Percentiles rank a stretch among this genome's conserved stretches.
phyloP scores from a whole-genome alignment of 1,140 invertebrate species.

The Littorina saxatilis region DNA sequence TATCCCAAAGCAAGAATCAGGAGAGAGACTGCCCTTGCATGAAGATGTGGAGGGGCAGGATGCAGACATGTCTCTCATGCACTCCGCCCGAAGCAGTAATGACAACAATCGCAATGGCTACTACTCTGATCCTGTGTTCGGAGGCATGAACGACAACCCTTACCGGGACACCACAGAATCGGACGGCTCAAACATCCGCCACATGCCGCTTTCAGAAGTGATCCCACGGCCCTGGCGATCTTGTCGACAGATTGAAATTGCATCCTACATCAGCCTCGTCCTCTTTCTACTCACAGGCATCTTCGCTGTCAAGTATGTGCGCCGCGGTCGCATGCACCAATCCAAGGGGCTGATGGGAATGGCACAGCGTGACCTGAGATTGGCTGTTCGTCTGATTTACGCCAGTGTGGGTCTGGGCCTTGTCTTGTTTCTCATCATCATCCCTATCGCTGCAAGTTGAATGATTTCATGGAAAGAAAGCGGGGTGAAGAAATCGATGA shows the following conservation, averaged over 20 bases:
- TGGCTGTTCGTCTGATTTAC: constrained; percentile 63
- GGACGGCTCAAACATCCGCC: constrained; percentile 58
- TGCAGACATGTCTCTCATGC: constrained; percentile 47
- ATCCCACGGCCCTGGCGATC: constrained; percentile 65
- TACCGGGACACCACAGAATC: constrained; percentile 70
- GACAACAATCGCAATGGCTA: constrained; percentile 45
- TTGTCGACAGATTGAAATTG: constrained; percentile 65
- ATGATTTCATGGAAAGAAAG: constrained; percentile 12
- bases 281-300: constrained; percentile 62
- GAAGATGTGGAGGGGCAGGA: constrained; percentile 34
- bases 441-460: constrained; percentile 46
- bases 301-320: constrained; percentile 62
- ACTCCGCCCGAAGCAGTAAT: constrained; percentile 19
- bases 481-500: not conserved
- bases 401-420: constrained; percentile 59
- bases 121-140: constrained; percentile 60
- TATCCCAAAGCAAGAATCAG: constrained; percentile 31
- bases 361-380: constrained; percentile 64
- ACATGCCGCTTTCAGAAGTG: constrained; percentile 64
- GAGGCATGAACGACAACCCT: constrained; percentile 61
- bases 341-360: constrained; percentile 70
- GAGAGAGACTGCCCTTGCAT: constrained; percentile 46
- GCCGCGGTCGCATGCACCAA: constrained; percentile 62
- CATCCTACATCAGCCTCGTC: constrained; percentile 61
- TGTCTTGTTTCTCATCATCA: constrained; percentile 54